Percentiles rank a stretch among this genome's conserved stretches.
phyloP scores from a whole-genome alignment of 2,888 invertebrate species.

The Clanis bilineata region DNA sequence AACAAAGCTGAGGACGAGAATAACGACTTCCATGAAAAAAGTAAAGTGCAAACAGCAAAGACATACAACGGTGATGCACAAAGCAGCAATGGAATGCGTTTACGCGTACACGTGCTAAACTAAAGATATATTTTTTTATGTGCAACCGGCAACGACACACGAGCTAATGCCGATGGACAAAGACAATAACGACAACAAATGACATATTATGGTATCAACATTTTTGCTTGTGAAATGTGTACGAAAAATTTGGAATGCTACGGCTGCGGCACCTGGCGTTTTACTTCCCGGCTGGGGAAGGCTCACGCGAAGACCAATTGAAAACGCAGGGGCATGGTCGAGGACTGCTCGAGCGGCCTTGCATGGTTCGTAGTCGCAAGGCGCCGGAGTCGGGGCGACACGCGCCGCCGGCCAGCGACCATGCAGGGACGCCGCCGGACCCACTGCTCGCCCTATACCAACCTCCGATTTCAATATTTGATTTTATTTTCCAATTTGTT shows the following conservation, averaged over 20 bases:
- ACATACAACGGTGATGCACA: not conserved
- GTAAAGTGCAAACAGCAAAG: not conserved
- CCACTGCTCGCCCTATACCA: conserved; percentile 83
- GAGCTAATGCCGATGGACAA: not conserved
- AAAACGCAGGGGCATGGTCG: conserved; percentile 83
- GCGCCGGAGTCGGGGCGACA: conserved; percentile 89
- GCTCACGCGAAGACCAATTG: conserved; percentile 82
- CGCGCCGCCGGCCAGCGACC: conserved; percentile 88
- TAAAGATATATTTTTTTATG: not conserved
- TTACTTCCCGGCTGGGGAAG: conserved; percentile 68
- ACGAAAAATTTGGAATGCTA: not conserved
- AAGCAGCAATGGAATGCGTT: not conserved
- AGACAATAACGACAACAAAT: not conserved
- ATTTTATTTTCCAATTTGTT: too few species aligned
- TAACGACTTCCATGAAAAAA: not conserved
- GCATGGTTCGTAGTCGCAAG: conserved; percentile 93
- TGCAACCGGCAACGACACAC: not conserved
- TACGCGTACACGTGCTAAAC: not conserved
- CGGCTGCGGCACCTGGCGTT: conserved; percentile 76
- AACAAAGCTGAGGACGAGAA: not conserved
- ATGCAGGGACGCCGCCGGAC: conserved; percentile 90
- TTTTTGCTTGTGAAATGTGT: not conserved
- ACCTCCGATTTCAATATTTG: not conserved
- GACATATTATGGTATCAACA: not conserved
- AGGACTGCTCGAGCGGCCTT: conserved; percentile 82